Conservation (phyloP, 2,113 vertebrate genomes). For the Trematomus loennbergii region DNA sequence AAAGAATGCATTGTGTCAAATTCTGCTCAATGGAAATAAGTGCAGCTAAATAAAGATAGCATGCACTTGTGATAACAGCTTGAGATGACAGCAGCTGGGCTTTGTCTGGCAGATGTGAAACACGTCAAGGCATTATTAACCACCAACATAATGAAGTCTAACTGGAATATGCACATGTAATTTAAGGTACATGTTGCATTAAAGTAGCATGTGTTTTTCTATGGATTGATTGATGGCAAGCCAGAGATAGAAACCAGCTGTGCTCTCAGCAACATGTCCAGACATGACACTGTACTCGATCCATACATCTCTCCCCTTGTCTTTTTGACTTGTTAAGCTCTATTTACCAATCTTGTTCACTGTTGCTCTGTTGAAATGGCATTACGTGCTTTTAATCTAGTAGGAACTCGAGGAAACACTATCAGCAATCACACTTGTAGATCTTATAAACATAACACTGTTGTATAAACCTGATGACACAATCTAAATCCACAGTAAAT, state of each 20-base stretch:
- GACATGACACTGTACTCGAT: constrained; percentile 25
- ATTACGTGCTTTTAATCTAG: not conserved
- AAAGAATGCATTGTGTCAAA: no score
- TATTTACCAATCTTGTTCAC: no score
- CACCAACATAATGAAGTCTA: not conserved
- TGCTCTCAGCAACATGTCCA: constrained; percentile 49
- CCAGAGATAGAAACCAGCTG: constrained; percentile 35
- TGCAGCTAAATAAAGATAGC: not conserved
- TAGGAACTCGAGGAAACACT: not conserved
- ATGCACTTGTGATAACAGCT: not conserved
- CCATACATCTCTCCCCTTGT: not conserved
- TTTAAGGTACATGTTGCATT: not conserved
- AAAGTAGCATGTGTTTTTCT: not conserved
- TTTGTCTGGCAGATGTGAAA: constrained; percentile 54
- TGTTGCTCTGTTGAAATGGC: no score
- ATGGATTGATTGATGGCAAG: not conserved
- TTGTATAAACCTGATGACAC: constrained; percentile 27
- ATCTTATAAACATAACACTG: constrained; percentile 17
- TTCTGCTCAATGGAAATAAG: not conserved
- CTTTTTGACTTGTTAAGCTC: no score
- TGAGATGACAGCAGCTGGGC: constrained; percentile 56
- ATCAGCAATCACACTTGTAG: not conserved
- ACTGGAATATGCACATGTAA: no score
- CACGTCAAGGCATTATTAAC: not conserved
- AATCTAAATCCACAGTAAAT: constrained; percentile 11